Base-by-base conservation (phyloP, 2,113 vertebrate species). In the Oenanthe oenanthe region DNA sequence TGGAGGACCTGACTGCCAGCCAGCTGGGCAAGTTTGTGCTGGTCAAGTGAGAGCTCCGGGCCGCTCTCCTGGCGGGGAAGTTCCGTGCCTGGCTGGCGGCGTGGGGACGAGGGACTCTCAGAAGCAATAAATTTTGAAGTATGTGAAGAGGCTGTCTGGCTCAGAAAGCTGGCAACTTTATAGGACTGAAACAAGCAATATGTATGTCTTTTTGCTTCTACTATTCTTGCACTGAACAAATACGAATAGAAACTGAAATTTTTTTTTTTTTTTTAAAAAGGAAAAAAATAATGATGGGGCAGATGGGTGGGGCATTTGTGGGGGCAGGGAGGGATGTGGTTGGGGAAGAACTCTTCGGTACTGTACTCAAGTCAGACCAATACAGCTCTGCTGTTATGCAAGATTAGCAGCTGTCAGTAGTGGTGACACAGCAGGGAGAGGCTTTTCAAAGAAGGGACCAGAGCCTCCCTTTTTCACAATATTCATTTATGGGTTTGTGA, bases 21-120 rank as follows among this genome's bases (percentile, higher is more conserved):
- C 97, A 98, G 95, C 97, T 98, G 88, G 98, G 98, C 63, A 99
- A 98, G 57, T 99, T 98, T 0, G 99, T 99, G 86, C 98, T 99
- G 97, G 99, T 99, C 80, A 99, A 99, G 89, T 99, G 97, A 98
- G 94, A 93, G 72, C 42, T 56, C 25, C 5, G 10, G 10, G 20
- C 60, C 2, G 87, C 50, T 56, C 63, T 75, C 13, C 3, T 31
- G 13, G 93, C 1, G 12, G 85, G 75, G 83, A 63, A 56, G 72
- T 31, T 63, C 38, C 68, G 7, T 14, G 83, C 88, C 85, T 70
- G 82, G 43, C 82, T 89, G 94, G 78, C 65, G 75, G 83, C 38
- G 3, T 50, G 90, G 50, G 89, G 79, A 93, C 10, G 4, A 91
- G 76, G n/a, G 94, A 96, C 96, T 97, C 92, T 97, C 96, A 76